Evolutionary conservation across 2,113 vertebrate species (phyloP).

Genomic region (Notiomystis cincta): DNA sequence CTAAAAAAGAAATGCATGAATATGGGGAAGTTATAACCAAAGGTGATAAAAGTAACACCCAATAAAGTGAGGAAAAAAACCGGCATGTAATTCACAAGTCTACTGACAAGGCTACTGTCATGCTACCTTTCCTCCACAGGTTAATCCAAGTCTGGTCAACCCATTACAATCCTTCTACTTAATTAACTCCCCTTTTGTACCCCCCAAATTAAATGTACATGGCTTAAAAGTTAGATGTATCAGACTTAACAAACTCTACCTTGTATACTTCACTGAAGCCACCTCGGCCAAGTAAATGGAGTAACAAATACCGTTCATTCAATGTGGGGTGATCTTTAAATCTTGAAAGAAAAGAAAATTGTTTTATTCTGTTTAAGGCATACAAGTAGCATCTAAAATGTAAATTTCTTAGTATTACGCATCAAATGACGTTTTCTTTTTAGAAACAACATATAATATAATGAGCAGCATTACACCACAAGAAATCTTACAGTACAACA

Average conservation of each 20-base stretch:
- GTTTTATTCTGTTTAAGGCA: not conserved
- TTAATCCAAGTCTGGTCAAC: not conserved
- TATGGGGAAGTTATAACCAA: slow-evolving; percentile 2
- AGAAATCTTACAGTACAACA: not conserved
- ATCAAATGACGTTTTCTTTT: not conserved
- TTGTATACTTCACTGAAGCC: slow-evolving; percentile 99
- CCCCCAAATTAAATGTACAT: not conserved
- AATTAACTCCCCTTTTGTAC: not conserved
- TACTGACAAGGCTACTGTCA: not conserved
- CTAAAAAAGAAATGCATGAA: slow-evolving; percentile 69
- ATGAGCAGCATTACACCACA: not conserved
- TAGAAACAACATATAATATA: not conserved
- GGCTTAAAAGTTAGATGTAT: not conserved
- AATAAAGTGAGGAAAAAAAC: not conserved
- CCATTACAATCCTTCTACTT: not conserved
- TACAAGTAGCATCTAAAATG: not conserved
- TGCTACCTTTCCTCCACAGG: not conserved
- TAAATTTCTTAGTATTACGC: not conserved
- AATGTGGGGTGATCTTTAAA: slow-evolving; percentile 99
- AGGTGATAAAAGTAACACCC: not conserved
- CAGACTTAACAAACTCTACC: slow-evolving; percentile 70
- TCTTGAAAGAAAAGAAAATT: slow-evolving; percentile 64
- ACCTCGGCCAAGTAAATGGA: slow-evolving; percentile 95
- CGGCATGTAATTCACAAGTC: not conserved
- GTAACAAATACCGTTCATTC: slow-evolving; percentile 96